Evolutionary conservation across 2,797 vertebrate genomes (phyloP).

Genomic region (Xerus rutilus): DNA sequence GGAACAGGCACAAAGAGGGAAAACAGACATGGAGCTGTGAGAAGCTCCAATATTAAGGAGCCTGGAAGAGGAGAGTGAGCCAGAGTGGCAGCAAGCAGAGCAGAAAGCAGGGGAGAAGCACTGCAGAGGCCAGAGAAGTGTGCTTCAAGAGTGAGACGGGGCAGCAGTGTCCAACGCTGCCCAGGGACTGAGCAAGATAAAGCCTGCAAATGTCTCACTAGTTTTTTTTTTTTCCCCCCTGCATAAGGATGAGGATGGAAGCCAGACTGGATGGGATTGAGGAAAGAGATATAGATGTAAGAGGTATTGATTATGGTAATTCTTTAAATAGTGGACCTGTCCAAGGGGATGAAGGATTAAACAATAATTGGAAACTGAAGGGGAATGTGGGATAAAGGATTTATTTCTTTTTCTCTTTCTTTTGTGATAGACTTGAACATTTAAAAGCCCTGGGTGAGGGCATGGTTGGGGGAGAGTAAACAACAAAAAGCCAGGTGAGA

Average conservation of each 20-base stretch:
- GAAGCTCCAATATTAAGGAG: background rate
- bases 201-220: too few species aligned
- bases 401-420: background rate
- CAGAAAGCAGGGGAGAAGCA: too few species aligned
- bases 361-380: background rate
- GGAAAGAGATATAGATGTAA: background rate
- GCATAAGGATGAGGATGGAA: background rate
- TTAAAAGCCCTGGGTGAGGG: background rate
- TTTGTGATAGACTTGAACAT: background rate
- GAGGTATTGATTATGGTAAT: background rate
- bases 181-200: background rate
- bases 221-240: background rate
- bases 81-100: background rate
- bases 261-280: background rate
- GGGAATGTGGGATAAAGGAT: background rate
- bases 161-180: too few species aligned
- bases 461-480: too few species aligned
- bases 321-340: background rate
- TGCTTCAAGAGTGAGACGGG: background rate
- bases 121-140: background rate
- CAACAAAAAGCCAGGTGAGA: background rate
- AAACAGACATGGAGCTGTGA: background rate
- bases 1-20: background rate
- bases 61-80: background rate
- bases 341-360: background rate